Evolutionary conservation across 2,797 vertebrate species (phyloP), one percentile per base, ranked within the genome.

Genomic region (Microctenopoma stevenorrisi): DNA sequence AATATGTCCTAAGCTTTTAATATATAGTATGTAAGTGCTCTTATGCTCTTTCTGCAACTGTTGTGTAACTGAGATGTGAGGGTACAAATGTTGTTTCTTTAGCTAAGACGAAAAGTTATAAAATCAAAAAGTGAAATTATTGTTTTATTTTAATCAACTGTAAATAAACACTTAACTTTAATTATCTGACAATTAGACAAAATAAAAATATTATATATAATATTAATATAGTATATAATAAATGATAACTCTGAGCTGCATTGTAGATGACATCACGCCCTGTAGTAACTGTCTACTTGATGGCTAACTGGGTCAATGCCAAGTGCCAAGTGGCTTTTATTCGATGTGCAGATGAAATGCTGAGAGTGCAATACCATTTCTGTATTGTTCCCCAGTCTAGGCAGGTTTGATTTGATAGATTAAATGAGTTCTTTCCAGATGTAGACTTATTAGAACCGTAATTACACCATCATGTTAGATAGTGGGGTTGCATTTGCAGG

Each of bases 401-500:
- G 47, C 69, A 60, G 44, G 54, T 79, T 80, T 71, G 68, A 75
- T 80, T 78, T 88, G 82, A 86, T 89, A 56, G 78, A 90, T 84
- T 78, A 86, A 86, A 85, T 64, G 48, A 86, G 75, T 76, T 82
- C 59, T 83, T 79, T 86, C 77, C 76, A 86, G 86, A 89, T 90
- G 82, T 60, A 65, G 81, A 83, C 78, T 90, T 89, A 86, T 90
- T 87, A 88, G 79, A 83, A 59, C 72, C 77, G 86, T 90, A 91
- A 93, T 90, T 90, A 91, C 65, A 25, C 82, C 78, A 78, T 91
- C 78, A 86, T 83, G 81, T 71, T 86, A 69, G 80, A 89, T 84
- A 79, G 86, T 53, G 73, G 79, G 85, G 85, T 76, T 79, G 71
- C 77, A 68, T 90, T 84, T 92, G 91, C 92, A 92, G 92, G 90